Percentiles rank a stretch among this genome's conserved stretches.
phyloP scores from a whole-genome alignment of 2,113 vertebrate species.

The Xenus cinereus region DNA sequence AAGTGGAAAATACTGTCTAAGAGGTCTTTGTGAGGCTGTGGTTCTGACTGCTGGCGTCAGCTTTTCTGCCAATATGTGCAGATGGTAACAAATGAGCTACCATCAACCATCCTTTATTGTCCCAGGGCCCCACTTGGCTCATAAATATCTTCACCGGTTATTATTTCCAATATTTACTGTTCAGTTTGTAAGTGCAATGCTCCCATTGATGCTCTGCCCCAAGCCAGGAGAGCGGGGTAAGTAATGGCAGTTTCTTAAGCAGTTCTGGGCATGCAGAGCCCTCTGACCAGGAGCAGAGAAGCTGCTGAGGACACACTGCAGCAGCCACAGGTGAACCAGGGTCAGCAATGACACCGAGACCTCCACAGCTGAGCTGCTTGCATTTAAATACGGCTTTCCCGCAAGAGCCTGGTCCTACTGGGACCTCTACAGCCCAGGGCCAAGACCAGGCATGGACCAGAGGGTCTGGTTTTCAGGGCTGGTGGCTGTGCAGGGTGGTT shows the following conservation, averaged over 20 bases:
- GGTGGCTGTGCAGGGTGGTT: neutral
- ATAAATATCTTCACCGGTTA: neutral
- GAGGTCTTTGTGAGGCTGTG: neutral
- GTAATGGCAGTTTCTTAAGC: neutral
- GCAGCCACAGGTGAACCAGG: rapidly evolving
- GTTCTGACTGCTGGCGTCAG: neutral
- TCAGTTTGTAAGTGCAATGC: neutral
- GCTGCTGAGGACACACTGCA: rapidly evolving
- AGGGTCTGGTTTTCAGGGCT: neutral
- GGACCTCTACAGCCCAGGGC: neutral
- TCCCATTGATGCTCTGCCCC: neutral
- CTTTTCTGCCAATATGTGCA: neutral
- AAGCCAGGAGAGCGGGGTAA: neutral
- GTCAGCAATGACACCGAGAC: neutral
- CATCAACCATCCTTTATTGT: neutral
- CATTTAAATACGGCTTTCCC: neutral
- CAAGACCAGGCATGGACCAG: neutral
- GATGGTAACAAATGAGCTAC: neutral
- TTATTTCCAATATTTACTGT: conserved; percentile 4
- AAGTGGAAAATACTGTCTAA: neutral
- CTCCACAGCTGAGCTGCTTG: neutral
- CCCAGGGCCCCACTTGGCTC: neutral
- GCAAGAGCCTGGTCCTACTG: neutral
- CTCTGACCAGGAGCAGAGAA: neutral
- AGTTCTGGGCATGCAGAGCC: neutral